Evolutionary conservation across 2,888 invertebrate species (phyloP).

Genomic region (Loripinus fragilis): DNA sequence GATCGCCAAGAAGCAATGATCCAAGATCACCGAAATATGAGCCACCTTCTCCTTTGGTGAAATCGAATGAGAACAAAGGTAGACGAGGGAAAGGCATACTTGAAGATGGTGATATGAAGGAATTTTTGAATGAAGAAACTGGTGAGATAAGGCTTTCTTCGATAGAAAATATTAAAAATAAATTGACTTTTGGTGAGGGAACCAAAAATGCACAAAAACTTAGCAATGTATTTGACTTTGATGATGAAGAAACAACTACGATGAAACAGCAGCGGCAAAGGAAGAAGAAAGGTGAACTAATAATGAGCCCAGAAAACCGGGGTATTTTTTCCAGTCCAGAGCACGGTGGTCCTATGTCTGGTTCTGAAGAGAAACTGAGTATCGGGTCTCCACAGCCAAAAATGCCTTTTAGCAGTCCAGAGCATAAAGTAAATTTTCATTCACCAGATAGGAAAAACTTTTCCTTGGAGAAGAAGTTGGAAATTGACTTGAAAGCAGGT

Average conservation of each 20-base stretch:
- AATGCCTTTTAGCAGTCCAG: constrained; percentile 39
- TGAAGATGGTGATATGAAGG: constrained; percentile 26
- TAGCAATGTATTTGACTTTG: constrained; percentile 75
- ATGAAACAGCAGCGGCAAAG: constrained; percentile 36
- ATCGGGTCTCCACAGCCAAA: constrained; percentile 53
- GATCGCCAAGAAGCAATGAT: constrained; percentile 62
- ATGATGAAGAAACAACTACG: constrained; percentile 63
- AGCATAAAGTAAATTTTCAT: constrained; percentile 37
- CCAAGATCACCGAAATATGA: constrained; percentile 55
- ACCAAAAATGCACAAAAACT: constrained; percentile 40
- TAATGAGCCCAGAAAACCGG: constrained; percentile 56
- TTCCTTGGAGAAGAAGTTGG: constrained; percentile 34
- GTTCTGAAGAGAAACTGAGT: constrained; percentile 35
- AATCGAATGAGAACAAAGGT: constrained; percentile 37
- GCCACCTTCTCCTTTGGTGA: constrained; percentile 1
- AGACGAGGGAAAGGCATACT: constrained; percentile 45
- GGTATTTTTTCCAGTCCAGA: constrained; percentile 56
- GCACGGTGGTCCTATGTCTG: constrained; percentile 21
- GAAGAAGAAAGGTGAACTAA: constrained; percentile 53
- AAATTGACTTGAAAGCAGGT: constrained; percentile 44
- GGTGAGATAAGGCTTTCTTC: constrained; percentile 4
- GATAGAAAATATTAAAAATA: constrained; percentile 14
- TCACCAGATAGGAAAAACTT: constrained; percentile 7
- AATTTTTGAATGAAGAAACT: constrained; percentile 13
- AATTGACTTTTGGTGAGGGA: constrained; percentile 3